Evolutionary conservation across 2,797 vertebrate genomes (phyloP).

Genomic region (Chaetophractus vellerosus): DNA sequence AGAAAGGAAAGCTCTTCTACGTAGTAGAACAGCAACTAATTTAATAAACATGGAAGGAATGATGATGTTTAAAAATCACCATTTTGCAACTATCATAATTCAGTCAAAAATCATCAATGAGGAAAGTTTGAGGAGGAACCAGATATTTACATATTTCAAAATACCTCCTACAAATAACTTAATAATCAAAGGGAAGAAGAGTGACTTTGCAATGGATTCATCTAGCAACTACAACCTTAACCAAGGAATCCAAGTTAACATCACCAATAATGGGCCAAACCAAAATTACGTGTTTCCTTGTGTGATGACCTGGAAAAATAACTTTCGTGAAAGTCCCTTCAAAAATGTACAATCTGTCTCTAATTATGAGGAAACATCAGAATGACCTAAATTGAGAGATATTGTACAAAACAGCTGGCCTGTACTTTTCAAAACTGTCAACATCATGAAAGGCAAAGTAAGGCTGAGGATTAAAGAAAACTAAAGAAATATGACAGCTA

Average conservation of each 20-base stretch:
- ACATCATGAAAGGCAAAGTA: conserved; percentile 11
- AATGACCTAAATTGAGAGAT: neutral
- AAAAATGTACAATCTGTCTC: conserved; percentile 19
- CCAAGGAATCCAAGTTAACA: conserved; percentile 30
- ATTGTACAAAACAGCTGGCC: neutral
- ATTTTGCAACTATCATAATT: conserved; percentile 19
- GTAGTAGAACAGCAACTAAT: neutral
- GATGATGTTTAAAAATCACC: conserved; percentile 23
- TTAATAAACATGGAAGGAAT: neutral
- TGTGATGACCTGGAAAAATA: neutral
- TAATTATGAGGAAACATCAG: conserved; percentile 19
- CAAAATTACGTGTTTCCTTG: neutral
- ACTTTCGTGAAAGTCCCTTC: neutral
- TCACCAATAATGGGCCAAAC: neutral
- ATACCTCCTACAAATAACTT: conserved; percentile 1
- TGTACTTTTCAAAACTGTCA: conserved; percentile 36
- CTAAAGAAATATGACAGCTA: conserved; percentile 5
- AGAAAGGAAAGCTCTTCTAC: neutral
- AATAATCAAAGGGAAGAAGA: neutral
- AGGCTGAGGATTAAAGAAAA: neutral
- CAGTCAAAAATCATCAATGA: neutral
- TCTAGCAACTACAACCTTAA: neutral
- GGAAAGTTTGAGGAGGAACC: neutral
- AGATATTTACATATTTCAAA: neutral
- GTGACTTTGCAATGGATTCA: neutral